phyloP scores from a whole-genome alignment of 2,797 vertebrate genomes.

The Spinus pinus region DNA sequence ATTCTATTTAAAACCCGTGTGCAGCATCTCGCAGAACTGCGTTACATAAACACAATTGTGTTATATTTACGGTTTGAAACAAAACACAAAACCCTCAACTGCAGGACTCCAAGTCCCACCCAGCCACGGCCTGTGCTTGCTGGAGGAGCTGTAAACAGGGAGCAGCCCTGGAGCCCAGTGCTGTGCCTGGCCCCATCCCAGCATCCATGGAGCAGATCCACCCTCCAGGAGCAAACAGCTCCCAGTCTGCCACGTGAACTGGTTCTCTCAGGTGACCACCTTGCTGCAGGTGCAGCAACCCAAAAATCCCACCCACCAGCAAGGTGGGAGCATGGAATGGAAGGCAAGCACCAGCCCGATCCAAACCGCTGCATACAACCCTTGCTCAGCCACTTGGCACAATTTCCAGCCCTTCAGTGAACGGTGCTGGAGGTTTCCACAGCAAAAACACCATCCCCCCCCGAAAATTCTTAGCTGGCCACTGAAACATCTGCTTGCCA shows the following conservation, averaged over 20 bases:
- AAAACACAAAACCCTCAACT: background rate
- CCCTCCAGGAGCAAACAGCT: background rate
- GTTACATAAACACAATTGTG: conserved; percentile 47
- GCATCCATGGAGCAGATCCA: background rate
- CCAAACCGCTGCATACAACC: fast-evolving
- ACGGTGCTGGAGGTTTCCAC: background rate
- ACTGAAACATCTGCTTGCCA: conserved; percentile 41
- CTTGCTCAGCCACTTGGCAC: background rate
- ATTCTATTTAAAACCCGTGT: conserved; percentile 37
- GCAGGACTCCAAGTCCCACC: background rate
- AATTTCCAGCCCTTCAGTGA: background rate
- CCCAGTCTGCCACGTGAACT: fast-evolving
- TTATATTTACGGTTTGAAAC: conserved; percentile 19
- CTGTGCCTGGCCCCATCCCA: background rate
- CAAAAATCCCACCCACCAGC: background rate
- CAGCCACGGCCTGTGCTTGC: fast-evolving
- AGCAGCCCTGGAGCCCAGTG: background rate
- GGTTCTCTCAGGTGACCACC: background rate
- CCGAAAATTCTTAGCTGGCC: background rate
- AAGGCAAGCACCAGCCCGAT: background rate
- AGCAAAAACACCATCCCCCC: background rate
- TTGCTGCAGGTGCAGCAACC: background rate
- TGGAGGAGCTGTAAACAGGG: background rate
- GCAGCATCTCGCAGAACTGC: background rate
- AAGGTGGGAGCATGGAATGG: background rate